A percentile compares a stretch with the other conserved stretches of the same genome.
Conservation (phyloP, 2,888 invertebrate genomes). For the Schrankia costaestrigalis region DNA sequence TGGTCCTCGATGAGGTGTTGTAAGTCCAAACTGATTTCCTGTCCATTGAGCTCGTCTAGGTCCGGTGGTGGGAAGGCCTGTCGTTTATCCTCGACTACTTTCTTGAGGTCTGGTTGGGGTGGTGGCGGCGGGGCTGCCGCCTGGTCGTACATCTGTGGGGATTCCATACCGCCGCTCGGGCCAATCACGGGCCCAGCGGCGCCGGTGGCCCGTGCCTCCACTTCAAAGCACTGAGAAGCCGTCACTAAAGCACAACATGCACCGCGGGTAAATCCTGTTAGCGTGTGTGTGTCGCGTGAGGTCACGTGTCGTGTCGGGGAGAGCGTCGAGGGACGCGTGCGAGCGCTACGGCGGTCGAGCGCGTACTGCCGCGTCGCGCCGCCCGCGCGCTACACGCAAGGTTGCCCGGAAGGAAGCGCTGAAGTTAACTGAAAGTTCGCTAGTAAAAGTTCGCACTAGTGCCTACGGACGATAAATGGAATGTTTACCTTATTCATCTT, state of each 20-base stretch:
- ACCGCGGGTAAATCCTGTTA: conserved; percentile 51
- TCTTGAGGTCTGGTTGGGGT: conserved; percentile 81
- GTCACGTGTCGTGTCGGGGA: conserved; percentile 37
- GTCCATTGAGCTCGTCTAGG: conserved; percentile 93
- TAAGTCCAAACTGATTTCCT: conserved; percentile 95
- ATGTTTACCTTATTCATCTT: conserved; percentile 16
- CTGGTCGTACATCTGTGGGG: conserved; percentile 93
- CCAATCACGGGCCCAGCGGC: conserved; percentile 72
- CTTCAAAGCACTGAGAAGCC: conserved; percentile 74
- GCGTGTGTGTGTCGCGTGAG: conserved; percentile 29
- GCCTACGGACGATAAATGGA: conserved; percentile 7
- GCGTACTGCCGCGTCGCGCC: conserved; percentile 60
- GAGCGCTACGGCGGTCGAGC: conserved; percentile 57
- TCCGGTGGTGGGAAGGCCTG: conserved; percentile 90
- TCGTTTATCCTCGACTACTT: conserved; percentile 83
- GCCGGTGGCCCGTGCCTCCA: conserved; percentile 72
- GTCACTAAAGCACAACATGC: conserved; percentile 71
- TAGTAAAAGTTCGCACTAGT: conserved; percentile 58
- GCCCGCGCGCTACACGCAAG: conserved; percentile 48
- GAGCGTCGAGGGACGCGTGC: conserved; percentile 43
- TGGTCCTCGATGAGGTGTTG: conserved; percentile 96
- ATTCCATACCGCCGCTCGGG: conserved; percentile 85
- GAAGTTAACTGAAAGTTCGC: conserved; percentile 65
- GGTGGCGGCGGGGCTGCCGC: conserved; percentile 82
- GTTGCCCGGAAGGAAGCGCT: conserved; percentile 75